A percentile compares a stretch with the other conserved stretches of the same genome.
These are phyloP conservation scores for Morpho helenor DNA, from an alignment of 2,888 invertebrate genomes.

Conservation along the genomic window DNA sequence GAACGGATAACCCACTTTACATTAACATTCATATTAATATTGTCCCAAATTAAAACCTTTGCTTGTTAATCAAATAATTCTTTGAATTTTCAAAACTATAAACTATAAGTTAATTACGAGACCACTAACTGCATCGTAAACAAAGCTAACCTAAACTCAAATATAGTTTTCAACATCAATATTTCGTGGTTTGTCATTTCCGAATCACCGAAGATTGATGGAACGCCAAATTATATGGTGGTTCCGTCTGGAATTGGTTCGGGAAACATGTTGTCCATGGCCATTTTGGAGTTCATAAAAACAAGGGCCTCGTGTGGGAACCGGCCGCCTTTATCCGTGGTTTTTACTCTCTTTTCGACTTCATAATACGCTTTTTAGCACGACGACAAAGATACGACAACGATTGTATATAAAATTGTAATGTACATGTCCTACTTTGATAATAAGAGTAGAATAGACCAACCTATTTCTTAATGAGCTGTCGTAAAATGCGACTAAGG, in stretches of 20 bases:
- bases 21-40: too few species aligned
- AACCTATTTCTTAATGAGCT: too few species aligned
- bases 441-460: too few species aligned
- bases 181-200: slow-evolving; percentile 52
- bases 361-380: slow-evolving; percentile 37
- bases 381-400: neutral
- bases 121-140: neutral
- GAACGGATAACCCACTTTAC: too few species aligned
- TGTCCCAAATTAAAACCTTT: too few species aligned
- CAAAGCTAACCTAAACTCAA: slow-evolving; percentile 4
- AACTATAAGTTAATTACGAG: neutral
- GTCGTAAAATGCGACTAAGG: too few species aligned
- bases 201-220: slow-evolving; percentile 63
- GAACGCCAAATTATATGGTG: slow-evolving; percentile 65
- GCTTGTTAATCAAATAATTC: too few species aligned
- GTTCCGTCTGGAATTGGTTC: slow-evolving; percentile 55
- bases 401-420: neutral
- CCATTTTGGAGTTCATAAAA: slow-evolving; percentile 50
- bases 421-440: too few species aligned
- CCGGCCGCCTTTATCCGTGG: slow-evolving; percentile 45
- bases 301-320: slow-evolving; percentile 58
- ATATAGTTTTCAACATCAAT: slow-evolving; percentile 11
- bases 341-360: slow-evolving; percentile 44
- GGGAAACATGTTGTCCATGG: slow-evolving; percentile 33
- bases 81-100: too few species aligned